These are phyloP conservation scores for Plectrocnemia conspersa DNA, from an alignment of 1,140 invertebrate genomes.

Conservation along the genomic window DNA sequence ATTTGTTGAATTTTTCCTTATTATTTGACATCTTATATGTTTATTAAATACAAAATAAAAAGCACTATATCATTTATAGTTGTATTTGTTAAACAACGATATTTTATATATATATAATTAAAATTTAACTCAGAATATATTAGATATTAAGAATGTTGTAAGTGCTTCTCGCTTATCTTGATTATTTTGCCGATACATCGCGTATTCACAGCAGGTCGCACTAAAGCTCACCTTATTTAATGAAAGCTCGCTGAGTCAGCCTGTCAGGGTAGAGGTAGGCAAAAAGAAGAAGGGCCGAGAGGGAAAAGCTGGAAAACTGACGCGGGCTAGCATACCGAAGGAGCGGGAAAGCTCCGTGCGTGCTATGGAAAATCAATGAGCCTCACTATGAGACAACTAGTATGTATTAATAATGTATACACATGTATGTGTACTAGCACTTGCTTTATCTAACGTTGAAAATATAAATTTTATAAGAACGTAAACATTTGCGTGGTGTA, in stretches of 20 bases:
- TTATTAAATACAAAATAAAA: too few relatives aligned
- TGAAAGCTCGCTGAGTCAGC: constrained; percentile 31
- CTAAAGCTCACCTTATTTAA: constrained; percentile 32
- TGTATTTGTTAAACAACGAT: too few relatives aligned
- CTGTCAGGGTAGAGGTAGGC: constrained; percentile 12
- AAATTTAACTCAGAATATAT: too few relatives aligned
- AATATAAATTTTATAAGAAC: background rate
- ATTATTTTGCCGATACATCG: constrained; percentile 32
- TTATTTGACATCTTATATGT: too few relatives aligned
- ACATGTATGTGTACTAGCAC: background rate
- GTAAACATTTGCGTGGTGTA: constrained; percentile 14
- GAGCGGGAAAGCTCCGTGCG: constrained; percentile 22
- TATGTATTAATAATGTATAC: background rate
- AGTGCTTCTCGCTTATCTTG: constrained; percentile 22
- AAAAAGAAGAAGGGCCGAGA: constrained; percentile 1
- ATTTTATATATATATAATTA: too few relatives aligned
- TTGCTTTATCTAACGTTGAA: background rate
- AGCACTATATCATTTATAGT: too few relatives aligned
- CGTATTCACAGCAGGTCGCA: constrained; percentile 29
- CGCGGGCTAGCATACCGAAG: background rate
- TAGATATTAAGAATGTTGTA: constrained; percentile 1
- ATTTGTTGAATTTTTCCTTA: too few relatives aligned
- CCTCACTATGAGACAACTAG: constrained; percentile 13
- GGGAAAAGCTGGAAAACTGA: constrained; percentile 13
- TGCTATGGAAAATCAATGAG: constrained; percentile 32